phyloP scores from a whole-genome alignment of 2,888 invertebrate genomes.

The Dioctria rufipes region DNA sequence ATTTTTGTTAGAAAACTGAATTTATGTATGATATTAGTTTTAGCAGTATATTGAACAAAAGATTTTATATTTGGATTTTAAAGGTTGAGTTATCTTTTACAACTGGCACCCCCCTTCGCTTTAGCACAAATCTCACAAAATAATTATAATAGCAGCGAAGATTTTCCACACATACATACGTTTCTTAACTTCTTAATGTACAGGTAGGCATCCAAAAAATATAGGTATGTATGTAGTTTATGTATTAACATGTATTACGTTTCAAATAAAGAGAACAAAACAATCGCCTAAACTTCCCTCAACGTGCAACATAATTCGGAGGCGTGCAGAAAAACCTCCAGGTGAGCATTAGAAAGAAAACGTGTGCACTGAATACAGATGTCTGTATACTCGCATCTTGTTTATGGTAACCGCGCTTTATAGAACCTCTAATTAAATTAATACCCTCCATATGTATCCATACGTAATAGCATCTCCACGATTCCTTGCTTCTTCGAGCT shows the following conservation, averaged over 20 bases:
- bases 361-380: slow-evolving; percentile 50
- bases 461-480: slow-evolving; percentile 16
- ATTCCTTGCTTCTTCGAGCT: not conserved
- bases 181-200: slow-evolving; percentile 22
- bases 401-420: slow-evolving; percentile 50
- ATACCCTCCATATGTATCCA: slow-evolving; percentile 45
- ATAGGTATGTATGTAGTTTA: not conserved
- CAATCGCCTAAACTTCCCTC: slow-evolving; percentile 26
- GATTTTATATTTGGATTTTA: no score
- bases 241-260: not conserved
- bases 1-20: no score
- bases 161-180: no score
- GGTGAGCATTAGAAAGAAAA: slow-evolving; percentile 43
- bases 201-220: slow-evolving; percentile 23
- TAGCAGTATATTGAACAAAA: no score
- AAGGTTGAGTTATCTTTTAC: no score
- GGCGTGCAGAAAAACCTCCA: slow-evolving; percentile 24
- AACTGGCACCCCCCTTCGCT: no score
- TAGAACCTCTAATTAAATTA: slow-evolving; percentile 54
- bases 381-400: slow-evolving; percentile 30
- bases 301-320: slow-evolving; percentile 21
- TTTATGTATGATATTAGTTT: no score
- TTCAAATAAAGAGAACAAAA: slow-evolving; percentile 19
- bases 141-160: no score
- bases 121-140: no score